Percentiles rank a stretch among this genome's conserved stretches.
Evolutionary conservation across 2,888 invertebrate species (phyloP).

Genomic region (Phytoseiulus persimilis): DNA sequence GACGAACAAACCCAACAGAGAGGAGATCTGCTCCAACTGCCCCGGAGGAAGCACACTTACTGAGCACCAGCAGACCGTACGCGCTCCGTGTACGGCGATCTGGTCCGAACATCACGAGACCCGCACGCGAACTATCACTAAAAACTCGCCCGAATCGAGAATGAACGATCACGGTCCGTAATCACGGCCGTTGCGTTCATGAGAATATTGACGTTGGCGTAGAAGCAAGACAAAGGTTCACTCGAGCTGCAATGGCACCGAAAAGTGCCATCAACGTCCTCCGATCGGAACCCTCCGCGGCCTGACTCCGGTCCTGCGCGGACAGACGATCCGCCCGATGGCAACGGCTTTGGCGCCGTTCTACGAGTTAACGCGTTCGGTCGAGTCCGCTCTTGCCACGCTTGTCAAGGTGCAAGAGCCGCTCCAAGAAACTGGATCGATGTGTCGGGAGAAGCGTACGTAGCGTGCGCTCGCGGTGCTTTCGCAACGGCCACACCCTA

Average conservation of each 20-base stretch:
- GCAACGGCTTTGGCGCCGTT: too few species aligned
- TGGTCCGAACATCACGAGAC: not conserved
- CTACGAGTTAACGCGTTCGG: too few species aligned
- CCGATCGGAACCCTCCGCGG: too few species aligned
- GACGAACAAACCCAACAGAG: not conserved
- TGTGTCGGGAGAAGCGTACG: not conserved
- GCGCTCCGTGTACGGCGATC: not conserved
- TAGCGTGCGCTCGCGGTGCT: not conserved
- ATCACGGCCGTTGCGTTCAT: too few species aligned
- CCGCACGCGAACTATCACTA: not conserved
- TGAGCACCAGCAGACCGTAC: constrained; percentile 38
- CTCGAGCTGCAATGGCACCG: too few species aligned
- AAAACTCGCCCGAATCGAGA: not conserved
- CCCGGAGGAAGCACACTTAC: constrained; percentile 8
- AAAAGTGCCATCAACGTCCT: too few species aligned
- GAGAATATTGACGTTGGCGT: too few species aligned
- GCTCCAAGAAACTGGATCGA: not conserved
- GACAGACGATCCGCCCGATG: too few species aligned
- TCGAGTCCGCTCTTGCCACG: too few species aligned
- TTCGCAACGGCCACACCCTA: not conserved
- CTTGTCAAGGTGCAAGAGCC: not conserved
- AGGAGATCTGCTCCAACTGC: not conserved
- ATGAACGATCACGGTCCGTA: not conserved
- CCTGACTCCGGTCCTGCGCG: too few species aligned
- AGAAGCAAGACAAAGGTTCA: too few species aligned